Conservation (phyloP, 2,888 invertebrate genomes). For the Eupithecia pulchellata region DNA sequence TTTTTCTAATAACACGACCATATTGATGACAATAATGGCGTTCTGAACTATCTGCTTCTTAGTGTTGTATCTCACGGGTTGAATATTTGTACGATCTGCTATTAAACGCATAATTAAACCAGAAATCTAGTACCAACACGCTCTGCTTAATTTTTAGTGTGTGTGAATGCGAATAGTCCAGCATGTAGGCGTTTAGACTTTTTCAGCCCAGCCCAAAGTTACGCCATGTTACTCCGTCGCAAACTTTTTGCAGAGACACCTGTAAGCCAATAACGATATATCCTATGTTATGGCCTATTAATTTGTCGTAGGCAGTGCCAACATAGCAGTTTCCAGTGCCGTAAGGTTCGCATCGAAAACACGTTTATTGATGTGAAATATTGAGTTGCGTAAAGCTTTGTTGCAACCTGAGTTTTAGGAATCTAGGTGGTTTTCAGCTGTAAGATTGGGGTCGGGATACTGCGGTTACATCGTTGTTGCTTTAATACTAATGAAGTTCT, state of each 20-base stretch:
- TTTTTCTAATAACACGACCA: too few relatives aligned
- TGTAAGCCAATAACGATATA: slow-evolving; percentile 65
- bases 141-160: too few relatives aligned
- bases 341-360: slow-evolving; percentile 45
- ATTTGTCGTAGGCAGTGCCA: slow-evolving; percentile 64
- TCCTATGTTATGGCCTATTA: slow-evolving; percentile 69
- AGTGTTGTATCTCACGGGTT: too few relatives aligned
- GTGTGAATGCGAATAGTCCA: too few relatives aligned
- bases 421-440: not conserved
- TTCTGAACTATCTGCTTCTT: too few relatives aligned
- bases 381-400: slow-evolving; percentile 30
- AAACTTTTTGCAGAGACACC: slow-evolving; percentile 47
- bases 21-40: too few relatives aligned
- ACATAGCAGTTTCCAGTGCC: slow-evolving; percentile 47
- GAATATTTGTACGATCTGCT: too few relatives aligned
- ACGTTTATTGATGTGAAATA: slow-evolving; percentile 45
- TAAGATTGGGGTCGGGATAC: not conserved
- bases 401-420: not conserved
- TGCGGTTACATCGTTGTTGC: not conserved
- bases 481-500: not conserved
- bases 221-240: slow-evolving; percentile 19
- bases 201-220: not conserved
- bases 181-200: not conserved
- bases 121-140: too few relatives aligned
- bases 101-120: too few relatives aligned